Evolutionary conservation across 2,888 invertebrate genomes (phyloP), one percentile per base, ranked within the genome.

Genomic region (Ceriagrion tenellum): DNA sequence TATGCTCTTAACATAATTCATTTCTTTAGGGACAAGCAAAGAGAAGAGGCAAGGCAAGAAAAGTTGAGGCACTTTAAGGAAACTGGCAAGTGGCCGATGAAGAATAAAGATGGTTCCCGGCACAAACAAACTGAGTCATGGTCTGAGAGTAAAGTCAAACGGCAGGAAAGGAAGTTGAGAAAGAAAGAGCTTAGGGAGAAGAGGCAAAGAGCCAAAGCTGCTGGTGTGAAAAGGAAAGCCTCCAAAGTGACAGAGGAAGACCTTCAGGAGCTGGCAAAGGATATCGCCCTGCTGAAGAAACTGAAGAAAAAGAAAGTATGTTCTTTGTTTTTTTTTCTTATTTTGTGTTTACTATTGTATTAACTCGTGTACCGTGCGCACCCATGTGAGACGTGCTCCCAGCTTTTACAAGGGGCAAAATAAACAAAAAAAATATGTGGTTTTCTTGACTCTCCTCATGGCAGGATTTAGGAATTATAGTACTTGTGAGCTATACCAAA

Each of bases 271-370:
- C 96, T 99, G 93, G 98, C 98, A 16, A 98, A 98, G 95, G 99
- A 99, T 96, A 98, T 99, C 95, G 98, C 98, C 13, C 97, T 99
- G 55, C 98, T 99, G 95, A 99, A 99, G 96, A 99, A 98, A 96
- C 97, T 99, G 0, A 99, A 99, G 96, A 98, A 98, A 96, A 98
- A 98, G 96, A 99, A 99, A 97, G 97, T 98, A 96, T 81, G 95
- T 40, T 81, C 55, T 26, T 26, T 56, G 63, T 95, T n/a, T 88
- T 95, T 91, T 69, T 47, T 88, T 90, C 23, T 81, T 74, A 40
- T 35, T 55, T 18, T 40, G 18, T 95, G 16, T 95, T 40, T 55
- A 20, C 47, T 95, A n/a, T n/a, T n/a, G n/a, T n/a, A n/a, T n/a
- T n/a, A n/a, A n/a, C n/a, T n/a, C n/a, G n/a, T n/a, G n/a, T n/a